Evolutionary conservation across 2,888 invertebrate species (phyloP).

Genomic region (Buathra laborator): DNA sequence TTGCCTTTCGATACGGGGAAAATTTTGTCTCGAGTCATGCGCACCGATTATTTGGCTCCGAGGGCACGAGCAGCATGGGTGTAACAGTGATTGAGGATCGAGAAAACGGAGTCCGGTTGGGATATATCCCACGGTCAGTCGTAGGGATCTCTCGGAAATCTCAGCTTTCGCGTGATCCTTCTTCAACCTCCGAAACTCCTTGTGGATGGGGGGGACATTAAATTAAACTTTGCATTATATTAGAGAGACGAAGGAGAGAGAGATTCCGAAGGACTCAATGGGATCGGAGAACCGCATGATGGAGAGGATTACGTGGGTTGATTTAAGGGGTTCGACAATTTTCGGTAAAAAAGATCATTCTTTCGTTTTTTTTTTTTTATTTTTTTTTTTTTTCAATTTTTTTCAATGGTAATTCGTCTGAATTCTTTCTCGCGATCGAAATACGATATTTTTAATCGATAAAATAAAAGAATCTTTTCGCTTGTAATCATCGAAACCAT

Average conservation of each 20-base stretch:
- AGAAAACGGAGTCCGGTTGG: neutral
- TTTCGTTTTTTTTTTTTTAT: too few species aligned
- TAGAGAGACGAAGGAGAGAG: neutral
- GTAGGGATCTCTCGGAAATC: neutral
- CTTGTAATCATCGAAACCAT: too few species aligned
- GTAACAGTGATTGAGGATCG: conserved; percentile 13
- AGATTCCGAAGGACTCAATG: neutral
- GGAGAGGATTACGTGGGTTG: neutral
- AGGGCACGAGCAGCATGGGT: neutral
- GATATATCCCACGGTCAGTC: neutral
- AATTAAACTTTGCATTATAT: conserved; percentile 39
- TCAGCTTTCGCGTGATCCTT: conserved; percentile 13
- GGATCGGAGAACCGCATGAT: neutral
- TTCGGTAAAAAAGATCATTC: too few species aligned
- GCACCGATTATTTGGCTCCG: neutral
- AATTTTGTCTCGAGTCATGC: neutral
- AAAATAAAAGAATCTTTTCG: too few species aligned
- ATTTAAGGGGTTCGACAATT: too few species aligned
- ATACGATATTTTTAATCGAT: too few species aligned
- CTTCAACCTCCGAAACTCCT: neutral
- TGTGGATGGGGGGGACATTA: neutral
- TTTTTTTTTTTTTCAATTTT: too few species aligned
- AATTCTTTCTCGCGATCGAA: too few species aligned
- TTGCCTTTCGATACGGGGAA: neutral
- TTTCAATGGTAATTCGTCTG: too few species aligned